Evolutionary conservation across 2,888 invertebrate species (phyloP).

Genomic region (Tuberolachnus salignus): DNA sequence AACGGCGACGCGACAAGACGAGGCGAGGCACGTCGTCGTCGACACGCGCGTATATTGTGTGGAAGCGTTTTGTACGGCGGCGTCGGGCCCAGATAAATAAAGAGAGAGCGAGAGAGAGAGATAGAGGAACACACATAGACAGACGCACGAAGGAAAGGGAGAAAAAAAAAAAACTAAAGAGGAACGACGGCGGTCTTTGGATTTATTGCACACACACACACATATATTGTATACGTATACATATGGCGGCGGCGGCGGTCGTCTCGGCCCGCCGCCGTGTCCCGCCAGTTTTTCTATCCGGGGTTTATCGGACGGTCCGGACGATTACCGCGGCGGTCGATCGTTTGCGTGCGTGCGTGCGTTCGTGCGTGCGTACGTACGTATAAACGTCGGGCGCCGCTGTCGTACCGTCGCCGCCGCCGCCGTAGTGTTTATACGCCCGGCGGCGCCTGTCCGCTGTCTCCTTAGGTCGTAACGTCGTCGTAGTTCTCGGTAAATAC

Average conservation of each 20-base stretch:
- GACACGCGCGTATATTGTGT: not conserved
- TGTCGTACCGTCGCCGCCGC: not conserved
- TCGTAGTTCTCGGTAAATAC: constrained; percentile 1
- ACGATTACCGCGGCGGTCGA: constrained; percentile 1
- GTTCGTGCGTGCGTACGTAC: not conserved
- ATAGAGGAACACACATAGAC: not conserved
- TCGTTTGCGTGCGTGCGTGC: not conserved
- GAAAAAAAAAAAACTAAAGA: not conserved
- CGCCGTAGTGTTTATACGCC: constrained; percentile 17
- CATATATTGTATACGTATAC: too few relatives aligned
- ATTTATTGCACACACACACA: constrained; percentile 26
- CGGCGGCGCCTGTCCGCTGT: constrained; percentile 52
- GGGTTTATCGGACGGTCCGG: not conserved
- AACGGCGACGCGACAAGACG: constrained; percentile 3
- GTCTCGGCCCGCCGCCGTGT: not conserved
- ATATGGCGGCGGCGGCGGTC: too few relatives aligned
- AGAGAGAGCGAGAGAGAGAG: not conserved
- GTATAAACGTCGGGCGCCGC: constrained; percentile 44
- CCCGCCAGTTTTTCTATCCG: not conserved
- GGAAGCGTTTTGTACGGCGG: constrained; percentile 13
- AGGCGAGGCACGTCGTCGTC: constrained; percentile 1
- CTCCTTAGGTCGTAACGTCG: constrained; percentile 31
- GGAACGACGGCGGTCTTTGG: constrained; percentile 18
- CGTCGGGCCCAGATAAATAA: not conserved
- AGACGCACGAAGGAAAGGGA: not conserved